Conservation (phyloP, 1,140 invertebrate genomes). For the Aethina tumida region DNA sequence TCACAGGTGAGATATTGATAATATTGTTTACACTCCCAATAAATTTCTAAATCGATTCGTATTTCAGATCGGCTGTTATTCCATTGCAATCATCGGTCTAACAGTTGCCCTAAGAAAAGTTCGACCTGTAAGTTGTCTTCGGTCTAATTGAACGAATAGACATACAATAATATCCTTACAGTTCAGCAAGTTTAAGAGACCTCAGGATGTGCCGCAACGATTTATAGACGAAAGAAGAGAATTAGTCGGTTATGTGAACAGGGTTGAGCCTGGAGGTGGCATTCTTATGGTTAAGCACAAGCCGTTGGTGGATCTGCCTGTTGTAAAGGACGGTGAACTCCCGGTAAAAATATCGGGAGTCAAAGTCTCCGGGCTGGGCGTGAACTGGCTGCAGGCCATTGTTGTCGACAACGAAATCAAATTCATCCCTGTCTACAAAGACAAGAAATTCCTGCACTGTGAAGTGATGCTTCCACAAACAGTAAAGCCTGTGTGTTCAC, state of each 20-base stretch:
- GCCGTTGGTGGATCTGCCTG: slow-evolving; percentile 37
- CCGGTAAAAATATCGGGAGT: slow-evolving; percentile 44
- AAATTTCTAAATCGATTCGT: slow-evolving; percentile 11
- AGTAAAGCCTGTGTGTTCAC: slow-evolving; percentile 21
- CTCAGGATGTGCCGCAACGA: slow-evolving; percentile 38
- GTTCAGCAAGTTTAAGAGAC: slow-evolving; percentile 41
- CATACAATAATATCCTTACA: slow-evolving; percentile 23
- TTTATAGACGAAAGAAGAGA: slow-evolving; percentile 38
- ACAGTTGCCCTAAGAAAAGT: slow-evolving; percentile 39
- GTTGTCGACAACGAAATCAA: slow-evolving; percentile 35
- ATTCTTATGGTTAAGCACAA: slow-evolving; percentile 42
- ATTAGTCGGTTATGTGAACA: slow-evolving; percentile 36
- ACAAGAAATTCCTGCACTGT: slow-evolving; percentile 37
- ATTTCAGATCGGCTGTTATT: slow-evolving; percentile 41
- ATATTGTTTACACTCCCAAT: slow-evolving; percentile 8
- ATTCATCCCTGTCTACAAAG: slow-evolving; percentile 38
- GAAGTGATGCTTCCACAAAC: slow-evolving; percentile 36
- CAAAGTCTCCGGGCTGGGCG: slow-evolving; percentile 37
- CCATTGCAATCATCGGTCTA: slow-evolving; percentile 39
- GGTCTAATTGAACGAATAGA: slow-evolving; percentile 1
- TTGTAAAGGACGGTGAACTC: slow-evolving; percentile 32
- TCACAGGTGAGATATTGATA: slow-evolving; percentile 32
- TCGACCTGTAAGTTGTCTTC: slow-evolving; percentile 38
- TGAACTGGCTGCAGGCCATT: slow-evolving; percentile 43
- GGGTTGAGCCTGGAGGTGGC: slow-evolving; percentile 38